Evolutionary conservation across 2,888 invertebrate genomes (phyloP).

Genomic region (Aricia artaxerxes): DNA sequence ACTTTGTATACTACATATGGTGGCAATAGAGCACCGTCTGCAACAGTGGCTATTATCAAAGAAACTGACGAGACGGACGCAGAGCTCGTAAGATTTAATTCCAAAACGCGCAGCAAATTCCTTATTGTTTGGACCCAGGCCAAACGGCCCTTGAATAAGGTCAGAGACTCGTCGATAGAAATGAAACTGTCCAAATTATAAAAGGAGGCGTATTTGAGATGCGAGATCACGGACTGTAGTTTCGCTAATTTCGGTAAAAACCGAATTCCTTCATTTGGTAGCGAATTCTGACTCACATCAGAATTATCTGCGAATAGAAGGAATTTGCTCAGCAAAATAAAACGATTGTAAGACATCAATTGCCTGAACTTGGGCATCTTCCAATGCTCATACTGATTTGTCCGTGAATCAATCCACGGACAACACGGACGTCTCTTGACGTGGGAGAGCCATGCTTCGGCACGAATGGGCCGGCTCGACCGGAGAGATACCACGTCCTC

Average conservation of each 20-base stretch:
- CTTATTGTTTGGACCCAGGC: slow-evolving; percentile 17
- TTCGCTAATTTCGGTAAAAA: no score
- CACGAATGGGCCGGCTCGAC: no score
- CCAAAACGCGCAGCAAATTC: slow-evolving; percentile 24
- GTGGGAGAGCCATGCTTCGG: no score
- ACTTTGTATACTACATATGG: no score
- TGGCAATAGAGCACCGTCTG: no score
- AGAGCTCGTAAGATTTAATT: slow-evolving; percentile 2
- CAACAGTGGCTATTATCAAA: no score
- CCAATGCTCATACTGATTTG: not conserved
- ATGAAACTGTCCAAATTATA: not conserved
- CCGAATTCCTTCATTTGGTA: not conserved
- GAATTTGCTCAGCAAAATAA: not conserved
- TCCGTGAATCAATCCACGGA: not conserved
- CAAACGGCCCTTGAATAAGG: slow-evolving; percentile 29
- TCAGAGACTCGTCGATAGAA: slow-evolving; percentile 26
- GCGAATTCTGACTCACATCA: slow-evolving; percentile 8
- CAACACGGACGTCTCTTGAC: no score
- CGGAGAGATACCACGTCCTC: no score
- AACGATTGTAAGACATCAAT: not conserved
- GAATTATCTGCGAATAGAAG: slow-evolving; percentile 21
- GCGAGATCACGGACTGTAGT: no score
- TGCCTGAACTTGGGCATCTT: not conserved
- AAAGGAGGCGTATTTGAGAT: slow-evolving; percentile 4
- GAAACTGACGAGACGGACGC: no score